Evolutionary conservation across 53 echinoderm and acorn worm genomes (phyloP).

Genomic region (Mesocentrotus franciscanus): DNA sequence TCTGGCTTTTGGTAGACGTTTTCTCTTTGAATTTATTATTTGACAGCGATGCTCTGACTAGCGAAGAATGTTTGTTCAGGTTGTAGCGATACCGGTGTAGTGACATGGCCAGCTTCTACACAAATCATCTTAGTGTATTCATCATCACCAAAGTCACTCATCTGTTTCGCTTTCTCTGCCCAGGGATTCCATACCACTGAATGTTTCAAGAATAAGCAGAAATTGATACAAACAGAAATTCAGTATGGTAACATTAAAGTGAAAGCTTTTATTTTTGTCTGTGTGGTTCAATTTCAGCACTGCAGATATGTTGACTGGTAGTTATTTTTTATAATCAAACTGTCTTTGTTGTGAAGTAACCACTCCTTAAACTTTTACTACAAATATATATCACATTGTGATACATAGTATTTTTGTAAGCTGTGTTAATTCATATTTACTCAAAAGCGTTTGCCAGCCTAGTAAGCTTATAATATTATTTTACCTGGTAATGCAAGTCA

Average conservation of each 20-base stretch:
- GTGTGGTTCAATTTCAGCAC: neutral
- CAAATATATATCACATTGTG: too few relatives aligned
- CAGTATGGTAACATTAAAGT: neutral
- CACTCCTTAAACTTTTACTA: too few relatives aligned
- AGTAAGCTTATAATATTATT: too few relatives aligned
- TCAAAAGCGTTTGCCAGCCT: too few relatives aligned
- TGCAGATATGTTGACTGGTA: neutral
- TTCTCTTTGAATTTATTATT: neutral
- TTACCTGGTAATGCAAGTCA: too few relatives aligned
- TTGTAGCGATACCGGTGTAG: constrained; percentile 78
- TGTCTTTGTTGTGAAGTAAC: too few relatives aligned
- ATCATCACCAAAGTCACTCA: constrained; percentile 99
- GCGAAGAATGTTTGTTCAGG: constrained; percentile 80
- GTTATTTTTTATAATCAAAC: neutral
- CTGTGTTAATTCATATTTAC: too few relatives aligned
- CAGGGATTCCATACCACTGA: constrained; percentile 99
- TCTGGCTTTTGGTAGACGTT: neutral
- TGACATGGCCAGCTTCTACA: constrained; percentile 93
- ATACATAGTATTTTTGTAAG: too few relatives aligned
- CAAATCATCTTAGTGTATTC: constrained; percentile 96
- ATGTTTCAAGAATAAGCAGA: constrained; percentile 18
- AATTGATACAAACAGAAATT: neutral
- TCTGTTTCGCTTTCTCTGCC: constrained; percentile 93
- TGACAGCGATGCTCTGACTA: constrained; percentile 66
- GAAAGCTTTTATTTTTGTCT: neutral